A percentile compares a stretch with the other conserved stretches of the same genome.
phyloP scores from a whole-genome alignment of 2,888 invertebrate genomes.

The Herminia tarsipennalis region DNA sequence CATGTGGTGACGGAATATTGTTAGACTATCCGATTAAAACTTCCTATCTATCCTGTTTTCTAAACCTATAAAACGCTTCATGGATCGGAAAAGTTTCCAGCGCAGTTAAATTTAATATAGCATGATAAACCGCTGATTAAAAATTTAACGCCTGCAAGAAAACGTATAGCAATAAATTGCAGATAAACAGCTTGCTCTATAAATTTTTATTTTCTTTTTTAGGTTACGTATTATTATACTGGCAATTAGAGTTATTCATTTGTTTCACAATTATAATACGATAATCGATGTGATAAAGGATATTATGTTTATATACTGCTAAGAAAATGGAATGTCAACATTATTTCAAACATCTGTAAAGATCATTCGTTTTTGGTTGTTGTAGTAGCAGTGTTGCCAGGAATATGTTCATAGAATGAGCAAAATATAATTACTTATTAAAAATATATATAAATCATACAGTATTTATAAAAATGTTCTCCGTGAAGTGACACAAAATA shows the following conservation, averaged over 20 bases:
- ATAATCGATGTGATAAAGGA: too few relatives aligned
- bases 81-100: constrained; percentile 22
- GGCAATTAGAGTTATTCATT: too few relatives aligned
- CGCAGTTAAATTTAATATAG: constrained; percentile 28
- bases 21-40: constrained; percentile 26
- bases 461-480: too few relatives aligned
- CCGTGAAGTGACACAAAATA: constrained; percentile 4
- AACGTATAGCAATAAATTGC: constrained; percentile 26
- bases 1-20: constrained; percentile 5
- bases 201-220: background rate
- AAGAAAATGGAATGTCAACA: too few relatives aligned
- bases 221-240: too few relatives aligned
- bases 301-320: too few relatives aligned
- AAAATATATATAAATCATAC: constrained; percentile 18
- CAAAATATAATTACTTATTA: background rate
- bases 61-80: constrained; percentile 26
- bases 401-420: too few relatives aligned
- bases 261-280: too few relatives aligned
- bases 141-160: constrained; percentile 38
- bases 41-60: constrained; percentile 28
- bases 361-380: too few relatives aligned
- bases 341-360: too few relatives aligned
- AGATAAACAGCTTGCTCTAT: constrained; percentile 11
- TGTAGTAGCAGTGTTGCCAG: too few relatives aligned
- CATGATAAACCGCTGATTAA: constrained; percentile 29